phyloP scores from a whole-genome alignment of 2,113 vertebrate genomes.

The Eira barbara region DNA sequence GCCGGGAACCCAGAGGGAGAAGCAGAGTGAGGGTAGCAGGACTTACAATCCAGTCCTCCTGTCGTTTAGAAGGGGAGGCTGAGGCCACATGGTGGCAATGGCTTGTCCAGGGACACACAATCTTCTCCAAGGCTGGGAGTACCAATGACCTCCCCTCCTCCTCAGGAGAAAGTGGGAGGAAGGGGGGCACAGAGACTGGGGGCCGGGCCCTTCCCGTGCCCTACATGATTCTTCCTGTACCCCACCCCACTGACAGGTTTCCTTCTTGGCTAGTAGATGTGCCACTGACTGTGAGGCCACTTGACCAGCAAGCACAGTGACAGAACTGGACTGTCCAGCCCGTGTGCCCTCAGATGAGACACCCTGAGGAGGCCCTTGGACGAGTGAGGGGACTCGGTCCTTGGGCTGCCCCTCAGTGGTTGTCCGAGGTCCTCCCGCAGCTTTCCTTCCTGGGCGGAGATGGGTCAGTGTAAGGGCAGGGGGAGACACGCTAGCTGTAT shows the following conservation, averaged over 20 bases:
- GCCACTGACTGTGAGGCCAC: background rate
- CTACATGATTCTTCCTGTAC: background rate
- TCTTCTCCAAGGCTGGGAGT: background rate
- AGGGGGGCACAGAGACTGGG: background rate
- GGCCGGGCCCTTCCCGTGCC: background rate
- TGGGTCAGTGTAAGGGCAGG: too few relatives aligned
- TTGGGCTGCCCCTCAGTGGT: background rate
- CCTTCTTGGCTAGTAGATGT: background rate
- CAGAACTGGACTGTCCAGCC: too few relatives aligned
- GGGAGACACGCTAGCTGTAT: background rate
- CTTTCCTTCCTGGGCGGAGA: background rate
- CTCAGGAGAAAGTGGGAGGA: background rate
- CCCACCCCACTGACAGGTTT: background rate
- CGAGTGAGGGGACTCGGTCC: background rate
- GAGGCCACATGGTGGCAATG: background rate
- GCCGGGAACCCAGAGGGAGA: background rate
- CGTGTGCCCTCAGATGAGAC: background rate
- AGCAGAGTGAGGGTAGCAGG: background rate
- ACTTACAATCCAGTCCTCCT: background rate
- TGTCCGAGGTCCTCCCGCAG: fast-evolving
- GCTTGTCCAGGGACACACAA: background rate
- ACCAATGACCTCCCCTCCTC: background rate
- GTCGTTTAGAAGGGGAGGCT: background rate
- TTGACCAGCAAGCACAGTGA: fast-evolving
- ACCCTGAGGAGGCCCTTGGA: fast-evolving